Percentiles rank a stretch among this genome's conserved stretches.
phyloP scores from a whole-genome alignment of 2,888 invertebrate genomes.

The Muscina levida region DNA sequence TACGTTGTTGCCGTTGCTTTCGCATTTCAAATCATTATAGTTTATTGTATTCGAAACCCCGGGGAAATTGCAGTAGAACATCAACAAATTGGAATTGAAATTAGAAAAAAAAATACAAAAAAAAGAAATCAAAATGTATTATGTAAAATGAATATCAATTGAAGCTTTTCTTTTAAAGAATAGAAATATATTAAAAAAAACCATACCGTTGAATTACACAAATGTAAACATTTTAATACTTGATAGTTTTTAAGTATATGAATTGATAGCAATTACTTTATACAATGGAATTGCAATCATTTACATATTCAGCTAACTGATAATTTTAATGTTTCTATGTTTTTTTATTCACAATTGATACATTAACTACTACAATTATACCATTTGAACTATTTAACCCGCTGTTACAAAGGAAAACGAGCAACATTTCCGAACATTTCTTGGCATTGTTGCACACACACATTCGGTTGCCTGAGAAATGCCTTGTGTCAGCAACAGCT shows the following conservation, averaged over 20 bases:
- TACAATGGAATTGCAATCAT: no score
- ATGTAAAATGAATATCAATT: not conserved
- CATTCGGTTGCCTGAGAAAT: conserved; percentile 30
- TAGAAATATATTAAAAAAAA: not conserved
- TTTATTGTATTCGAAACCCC: conserved; percentile 60
- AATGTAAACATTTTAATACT: no score
- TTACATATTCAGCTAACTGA: no score
- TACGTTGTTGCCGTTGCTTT: conserved; percentile 7
- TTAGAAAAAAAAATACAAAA: conserved; percentile 24
- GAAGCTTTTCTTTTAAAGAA: not conserved
- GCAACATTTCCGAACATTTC: not conserved
- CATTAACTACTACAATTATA: no score
- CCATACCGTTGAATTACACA: no score
- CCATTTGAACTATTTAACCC: no score
- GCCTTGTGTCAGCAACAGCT: conserved; percentile 44
- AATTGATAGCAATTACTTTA: no score
- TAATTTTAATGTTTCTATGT: no score
- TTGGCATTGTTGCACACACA: conserved; percentile 2
- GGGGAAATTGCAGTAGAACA: conserved; percentile 52
- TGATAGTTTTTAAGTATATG: no score
- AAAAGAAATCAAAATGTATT: conserved; percentile 32
- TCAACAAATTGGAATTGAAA: conserved; percentile 51
- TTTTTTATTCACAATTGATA: no score
- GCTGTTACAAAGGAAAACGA: no score
- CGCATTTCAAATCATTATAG: conserved; percentile 60